Evolutionary conservation across 2,113 vertebrate genomes (phyloP).

Genomic region (Hiodon tergisus): DNA sequence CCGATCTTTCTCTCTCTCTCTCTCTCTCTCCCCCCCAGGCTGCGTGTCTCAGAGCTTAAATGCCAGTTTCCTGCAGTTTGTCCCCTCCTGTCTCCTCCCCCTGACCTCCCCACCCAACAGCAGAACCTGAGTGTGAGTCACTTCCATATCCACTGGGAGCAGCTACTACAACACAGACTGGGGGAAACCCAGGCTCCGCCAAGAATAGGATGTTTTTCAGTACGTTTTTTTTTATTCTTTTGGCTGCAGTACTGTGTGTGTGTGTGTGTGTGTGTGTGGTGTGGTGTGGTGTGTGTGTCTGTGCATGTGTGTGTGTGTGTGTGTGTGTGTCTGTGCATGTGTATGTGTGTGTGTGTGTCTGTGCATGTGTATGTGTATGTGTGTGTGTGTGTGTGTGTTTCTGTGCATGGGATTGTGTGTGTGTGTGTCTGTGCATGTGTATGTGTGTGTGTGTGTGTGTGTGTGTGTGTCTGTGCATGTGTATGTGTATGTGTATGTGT

Average conservation of each 20-base stretch:
- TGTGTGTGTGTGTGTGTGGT: neutral
- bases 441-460: too few relatives aligned
- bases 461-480: too few relatives aligned
- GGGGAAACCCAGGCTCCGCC: conserved; percentile 50
- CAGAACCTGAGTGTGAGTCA: conserved; percentile 49
- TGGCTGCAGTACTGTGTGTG: conserved; percentile 43
- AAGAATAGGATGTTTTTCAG: conserved; percentile 58
- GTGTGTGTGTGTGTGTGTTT: too few relatives aligned
- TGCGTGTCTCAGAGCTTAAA: neutral
- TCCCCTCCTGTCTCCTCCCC: too few relatives aligned
- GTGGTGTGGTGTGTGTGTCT: too few relatives aligned
- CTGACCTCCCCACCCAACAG: too few relatives aligned
- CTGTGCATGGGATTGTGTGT: too few relatives aligned
- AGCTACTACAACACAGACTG: conserved; percentile 46
- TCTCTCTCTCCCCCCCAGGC: conserved; percentile 40
- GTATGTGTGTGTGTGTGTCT: neutral
- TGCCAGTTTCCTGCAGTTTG: neutral
- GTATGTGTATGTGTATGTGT: too few relatives aligned
- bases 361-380: too few relatives aligned
- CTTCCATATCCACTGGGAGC: conserved; percentile 53
- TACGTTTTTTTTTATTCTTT: conserved; percentile 58
- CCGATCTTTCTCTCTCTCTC: too few relatives aligned
- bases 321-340: neutral
- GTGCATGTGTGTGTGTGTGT: too few relatives aligned
- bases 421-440: too few relatives aligned